These are phyloP conservation scores for Holacanthus passer DNA, from an alignment of 2,113 vertebrate species.

Conservation along the genomic window DNA sequence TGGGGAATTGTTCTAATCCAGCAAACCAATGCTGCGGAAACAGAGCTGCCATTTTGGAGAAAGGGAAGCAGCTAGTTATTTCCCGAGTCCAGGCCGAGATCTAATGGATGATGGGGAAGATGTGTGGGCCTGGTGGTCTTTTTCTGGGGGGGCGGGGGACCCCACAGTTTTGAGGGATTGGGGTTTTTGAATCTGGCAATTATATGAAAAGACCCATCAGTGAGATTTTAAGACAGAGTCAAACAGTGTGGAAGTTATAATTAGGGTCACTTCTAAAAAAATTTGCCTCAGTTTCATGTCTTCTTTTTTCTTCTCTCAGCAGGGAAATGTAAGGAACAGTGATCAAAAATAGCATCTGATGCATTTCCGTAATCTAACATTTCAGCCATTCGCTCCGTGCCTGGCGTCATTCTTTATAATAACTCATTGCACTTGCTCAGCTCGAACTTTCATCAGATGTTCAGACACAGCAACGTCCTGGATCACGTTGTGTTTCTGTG, in stretches of 20 bases:
- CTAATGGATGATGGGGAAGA: constrained; percentile 56
- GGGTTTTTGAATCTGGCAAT: constrained; percentile 10
- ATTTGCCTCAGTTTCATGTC: constrained; percentile 21
- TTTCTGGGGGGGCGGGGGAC: constrained; percentile 10
- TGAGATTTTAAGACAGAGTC: constrained; percentile 9
- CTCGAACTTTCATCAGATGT: constrained; percentile 69
- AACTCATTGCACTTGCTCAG: constrained; percentile 40
- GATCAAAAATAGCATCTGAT: constrained; percentile 35
- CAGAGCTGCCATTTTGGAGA: constrained; percentile 79
- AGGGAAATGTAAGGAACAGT: constrained; percentile 28
- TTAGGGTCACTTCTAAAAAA: constrained; percentile 48
- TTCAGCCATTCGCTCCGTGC: constrained; percentile 31
- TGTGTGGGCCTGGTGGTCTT: constrained; percentile 53
- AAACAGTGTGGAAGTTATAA: constrained; percentile 34
- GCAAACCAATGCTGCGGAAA: constrained; percentile 77
- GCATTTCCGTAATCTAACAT: constrained; percentile 39
- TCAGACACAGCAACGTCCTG: constrained; percentile 64
- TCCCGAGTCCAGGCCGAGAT: constrained; percentile 65
- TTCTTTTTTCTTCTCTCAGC: constrained; percentile 46
- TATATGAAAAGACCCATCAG: constrained; percentile 60
- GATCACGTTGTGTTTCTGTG: constrained; percentile 77
- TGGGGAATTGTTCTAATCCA: constrained; percentile 85
- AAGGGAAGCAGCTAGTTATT: constrained; percentile 69
- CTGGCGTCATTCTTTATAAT: constrained; percentile 35
- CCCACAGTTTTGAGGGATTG: constrained; percentile 49